phyloP scores from a whole-genome alignment of 2,888 invertebrate species.

The Junonia oenone region DNA sequence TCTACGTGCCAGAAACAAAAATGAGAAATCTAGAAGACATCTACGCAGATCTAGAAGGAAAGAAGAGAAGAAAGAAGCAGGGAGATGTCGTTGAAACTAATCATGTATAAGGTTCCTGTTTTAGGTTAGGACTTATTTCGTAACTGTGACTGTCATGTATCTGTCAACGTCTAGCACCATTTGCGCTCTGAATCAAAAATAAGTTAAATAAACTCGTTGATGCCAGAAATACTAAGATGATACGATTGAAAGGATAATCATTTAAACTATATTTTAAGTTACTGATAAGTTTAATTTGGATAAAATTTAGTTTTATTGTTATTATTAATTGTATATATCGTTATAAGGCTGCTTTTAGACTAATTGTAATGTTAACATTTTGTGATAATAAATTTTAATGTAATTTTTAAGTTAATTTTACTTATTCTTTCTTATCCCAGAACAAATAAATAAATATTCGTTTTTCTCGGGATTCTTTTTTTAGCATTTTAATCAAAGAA shows the following conservation, averaged over 20 bases:
- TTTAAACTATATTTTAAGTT: background rate
- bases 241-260: no score
- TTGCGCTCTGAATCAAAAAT: no score
- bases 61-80: slow-evolving; percentile 42
- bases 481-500: no score
- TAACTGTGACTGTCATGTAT: no score
- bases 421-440: background rate
- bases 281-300: background rate
- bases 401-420: background rate
- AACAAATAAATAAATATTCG: no score
- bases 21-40: slow-evolving; percentile 95
- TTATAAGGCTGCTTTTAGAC: slow-evolving; percentile 1
- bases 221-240: no score
- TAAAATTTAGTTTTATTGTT: background rate
- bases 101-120: slow-evolving; percentile 20
- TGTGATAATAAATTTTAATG: slow-evolving; percentile 11
- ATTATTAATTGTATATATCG: slow-evolving; percentile 10
- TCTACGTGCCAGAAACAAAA: slow-evolving; percentile 95
- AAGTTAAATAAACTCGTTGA: no score
- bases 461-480: no score
- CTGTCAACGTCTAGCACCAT: no score
- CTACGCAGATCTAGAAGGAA: slow-evolving; percentile 86
- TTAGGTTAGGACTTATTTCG: no score
- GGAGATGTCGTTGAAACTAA: slow-evolving; percentile 46
- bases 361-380: slow-evolving; percentile 11